Base-by-base conservation (phyloP, 2,888 invertebrate species). In the Tethea ocularis region DNA sequence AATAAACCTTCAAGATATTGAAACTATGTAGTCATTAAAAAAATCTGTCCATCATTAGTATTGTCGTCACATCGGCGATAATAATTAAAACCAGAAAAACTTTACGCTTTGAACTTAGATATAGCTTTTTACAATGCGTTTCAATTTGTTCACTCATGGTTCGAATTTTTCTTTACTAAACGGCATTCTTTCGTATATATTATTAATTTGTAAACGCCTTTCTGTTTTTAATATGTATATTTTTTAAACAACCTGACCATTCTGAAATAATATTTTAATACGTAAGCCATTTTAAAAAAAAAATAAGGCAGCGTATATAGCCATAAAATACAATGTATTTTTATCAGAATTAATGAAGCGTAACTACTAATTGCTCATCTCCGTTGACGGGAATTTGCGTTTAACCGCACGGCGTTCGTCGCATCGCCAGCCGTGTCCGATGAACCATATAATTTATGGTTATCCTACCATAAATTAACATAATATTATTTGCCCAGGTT, bases 401-500 rank as follows among this genome's bases (percentile, higher is more conserved):
- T 55, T 46, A 36, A 33, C 2, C 33, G 33, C 33, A 33, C 13
- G 13, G 33, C 13, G 13, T 2, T 33, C 13, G 33, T 1, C 33
- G 33, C 33, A 33, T 46, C 56, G 57, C 53, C 11, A 51, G 24
- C 7, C n/a, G 53, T 66, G 68, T 76, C 77, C 72, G 52, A 5
- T 46, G 62, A 58, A 63, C 63, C 57, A 58, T 60, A 67, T 62
- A 62, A 64, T 72, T 72, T 71, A 75, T 80, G 72, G 78, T 54
- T 73, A 75, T 65, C 74, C 79, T 83, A 80, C 60, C 73, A 66
- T 75, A 74, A 77, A 78, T 76, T 63, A 63, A 59, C 56, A 22
- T 46, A 51, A 36, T 46, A 58, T 54, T 33, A 53, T 33, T 29
- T 57, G 20, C 53, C 17, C 57, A 52, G 24, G 17, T 53, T 20